Evolutionary conservation across 2,888 invertebrate species (phyloP), one percentile per base, ranked within the genome.

Genomic region (Rotaria sp.): DNA sequence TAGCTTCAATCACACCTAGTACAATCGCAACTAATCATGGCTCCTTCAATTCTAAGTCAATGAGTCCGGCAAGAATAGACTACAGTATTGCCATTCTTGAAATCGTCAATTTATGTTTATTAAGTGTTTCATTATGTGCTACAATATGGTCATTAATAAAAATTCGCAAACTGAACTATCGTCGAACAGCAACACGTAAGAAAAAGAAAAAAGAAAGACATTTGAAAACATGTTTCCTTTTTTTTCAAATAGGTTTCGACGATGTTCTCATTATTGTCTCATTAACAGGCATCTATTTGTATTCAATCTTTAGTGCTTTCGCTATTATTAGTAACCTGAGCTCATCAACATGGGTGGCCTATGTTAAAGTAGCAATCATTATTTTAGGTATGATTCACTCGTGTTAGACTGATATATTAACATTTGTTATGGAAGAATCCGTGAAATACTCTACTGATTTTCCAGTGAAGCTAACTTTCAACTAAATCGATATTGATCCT

Each of bases 201-300:
- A 59, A 3, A 59, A 11, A 59, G 8, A 59, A 26, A 13, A 13
- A 21, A 18, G 13, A 38, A 0, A 24, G 5, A 2, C 7, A 75
- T 38, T 30, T 35, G n/a, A n/a, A n/a, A 30, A n/a, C 15, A 38
- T 35, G 15, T 35, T n/a, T n/a, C n/a, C n/a, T 13, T 38, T 7
- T 75, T 11, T 80, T 30, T 80, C 26, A 21, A 45, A 80, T 80
- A 80, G 75, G 75, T 80, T 80, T 80, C 24, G 75, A 80, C 10
- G 75, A 80, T 80, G 75, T 80, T 45, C 45, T 80, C 0, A 80
- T 80, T 24, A 38, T 80, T 80, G 45, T 80, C 4, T 80, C 75
- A 11, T 21, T 80, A 45, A 80, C 38, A 10, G 75, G 75, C 18
- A 80, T 38, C 24, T 80, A 80, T 45, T 38, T 80, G 10, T 80